A percentile compares a stretch with the other conserved stretches of the same genome.
Evolutionary conservation across 1,140 invertebrate genomes (phyloP).

Genomic region (Sycophila sp.): DNA sequence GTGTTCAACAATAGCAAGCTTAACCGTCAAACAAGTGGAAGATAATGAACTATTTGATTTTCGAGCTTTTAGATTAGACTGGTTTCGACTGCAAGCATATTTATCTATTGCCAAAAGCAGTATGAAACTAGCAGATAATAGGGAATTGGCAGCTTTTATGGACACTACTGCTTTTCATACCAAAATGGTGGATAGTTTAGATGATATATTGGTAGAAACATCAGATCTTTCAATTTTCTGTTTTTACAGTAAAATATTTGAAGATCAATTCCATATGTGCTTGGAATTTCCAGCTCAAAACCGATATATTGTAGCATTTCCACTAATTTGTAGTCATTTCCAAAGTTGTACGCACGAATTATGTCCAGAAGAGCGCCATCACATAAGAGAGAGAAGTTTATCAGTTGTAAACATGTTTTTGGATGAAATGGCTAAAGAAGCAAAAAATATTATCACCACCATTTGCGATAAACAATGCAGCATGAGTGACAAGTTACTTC

Average conservation of each 20-base stretch:
- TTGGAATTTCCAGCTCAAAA: slow-evolving; percentile 98
- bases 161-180: slow-evolving; percentile 98
- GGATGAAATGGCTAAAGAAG: slow-evolving; percentile 99
- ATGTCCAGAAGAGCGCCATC: slow-evolving; percentile 98
- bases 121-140: slow-evolving; percentile 86
- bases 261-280: slow-evolving; percentile 98
- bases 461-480: slow-evolving; percentile 98
- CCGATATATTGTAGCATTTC: slow-evolving; percentile 97
- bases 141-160: slow-evolving; percentile 88
- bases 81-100: slow-evolving; percentile 96
- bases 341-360: slow-evolving; percentile 97
- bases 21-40: slow-evolving; percentile 96
- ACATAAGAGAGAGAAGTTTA: slow-evolving; percentile 93
- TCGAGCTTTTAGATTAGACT: slow-evolving; percentile 92
- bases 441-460: slow-evolving; percentile 97
- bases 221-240: slow-evolving; percentile 98
- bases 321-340: slow-evolving; percentile 97
- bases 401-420: slow-evolving; percentile 98
- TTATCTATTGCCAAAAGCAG: slow-evolving; percentile 87
- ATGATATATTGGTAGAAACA: slow-evolving; percentile 95
- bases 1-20: slow-evolving; percentile 86
- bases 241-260: slow-evolving; percentile 97
- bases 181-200: slow-evolving; percentile 98
- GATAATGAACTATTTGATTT: slow-evolving; percentile 98
- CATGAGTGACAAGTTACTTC: slow-evolving; percentile 91